A percentile compares a stretch with the other conserved stretches of the same genome.
Evolutionary conservation across 1,140 invertebrate species (phyloP).

Genomic region (Sarcophaga bullata): DNA sequence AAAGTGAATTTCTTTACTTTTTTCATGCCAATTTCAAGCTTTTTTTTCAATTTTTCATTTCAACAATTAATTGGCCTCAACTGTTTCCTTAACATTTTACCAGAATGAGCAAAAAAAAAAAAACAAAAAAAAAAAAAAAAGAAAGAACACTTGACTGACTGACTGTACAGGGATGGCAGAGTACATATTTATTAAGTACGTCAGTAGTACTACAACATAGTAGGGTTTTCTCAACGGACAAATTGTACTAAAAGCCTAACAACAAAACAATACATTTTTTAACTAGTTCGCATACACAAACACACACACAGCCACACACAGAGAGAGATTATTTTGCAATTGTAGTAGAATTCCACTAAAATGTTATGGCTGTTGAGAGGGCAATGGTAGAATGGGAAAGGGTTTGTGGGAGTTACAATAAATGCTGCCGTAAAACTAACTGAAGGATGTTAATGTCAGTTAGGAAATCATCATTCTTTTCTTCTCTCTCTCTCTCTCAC

Average conservation of each 20-base stretch:
- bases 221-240: not conserved
- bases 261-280: no score
- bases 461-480: constrained; percentile 21
- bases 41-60: not conserved
- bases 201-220: not conserved
- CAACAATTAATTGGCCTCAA: constrained; percentile 4
- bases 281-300: no score
- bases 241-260: constrained; percentile 9
- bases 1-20: not conserved
- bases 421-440: not conserved
- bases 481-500: not conserved
- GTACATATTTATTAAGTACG: no score
- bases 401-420: no score
- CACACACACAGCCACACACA: not conserved
- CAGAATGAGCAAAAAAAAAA: not conserved
- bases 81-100: not conserved
- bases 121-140: no score
- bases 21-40: not conserved
- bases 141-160: no score
- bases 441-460: constrained; percentile 18
- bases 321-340: not conserved
- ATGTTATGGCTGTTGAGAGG: no score
- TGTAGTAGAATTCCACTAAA: no score
- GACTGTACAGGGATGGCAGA: no score
- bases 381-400: no score